Percentiles rank a stretch among this genome's conserved stretches.
These are phyloP conservation scores for Chrysolina americana DNA, from an alignment of 2,888 invertebrate genomes.

Conservation along the genomic window DNA sequence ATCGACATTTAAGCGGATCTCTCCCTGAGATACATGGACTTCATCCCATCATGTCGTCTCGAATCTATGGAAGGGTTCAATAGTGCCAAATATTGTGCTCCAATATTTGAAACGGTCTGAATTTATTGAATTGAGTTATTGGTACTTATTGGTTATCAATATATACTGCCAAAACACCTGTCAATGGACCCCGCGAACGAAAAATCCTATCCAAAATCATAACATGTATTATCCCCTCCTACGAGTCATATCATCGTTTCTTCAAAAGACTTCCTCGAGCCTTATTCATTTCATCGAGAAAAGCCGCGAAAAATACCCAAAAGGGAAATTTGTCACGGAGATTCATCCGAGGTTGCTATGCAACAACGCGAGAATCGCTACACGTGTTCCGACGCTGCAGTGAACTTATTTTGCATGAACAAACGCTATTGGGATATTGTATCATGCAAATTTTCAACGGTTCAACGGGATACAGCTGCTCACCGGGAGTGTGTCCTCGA, in stretches of 20 bases:
- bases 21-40: too few relatives aligned
- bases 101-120: too few relatives aligned
- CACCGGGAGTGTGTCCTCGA: slow-evolving; percentile 7
- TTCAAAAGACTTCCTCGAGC: not conserved
- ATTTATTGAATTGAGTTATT: too few relatives aligned
- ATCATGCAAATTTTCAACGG: slow-evolving; percentile 13
- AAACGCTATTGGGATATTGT: slow-evolving; percentile 10
- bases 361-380: not conserved
- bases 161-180: too few relatives aligned
- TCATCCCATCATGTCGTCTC: too few relatives aligned
- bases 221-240: not conserved
- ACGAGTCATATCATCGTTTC: not conserved
- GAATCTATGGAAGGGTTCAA: too few relatives aligned
- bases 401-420: slow-evolving; percentile 16
- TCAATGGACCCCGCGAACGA: too few relatives aligned
- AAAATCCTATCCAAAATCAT: not conserved
- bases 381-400: slow-evolving; percentile 4
- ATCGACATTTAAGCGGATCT: too few relatives aligned
- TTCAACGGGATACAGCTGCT: slow-evolving; percentile 6
- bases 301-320: not conserved
- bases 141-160: too few relatives aligned
- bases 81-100: too few relatives aligned
- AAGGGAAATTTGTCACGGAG: not conserved
- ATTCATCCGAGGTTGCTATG: slow-evolving; percentile 7
- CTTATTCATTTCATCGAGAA: not conserved